Evolutionary conservation across 2,113 vertebrate genomes (phyloP).

Genomic region (Deroptyus accipitrinus): DNA sequence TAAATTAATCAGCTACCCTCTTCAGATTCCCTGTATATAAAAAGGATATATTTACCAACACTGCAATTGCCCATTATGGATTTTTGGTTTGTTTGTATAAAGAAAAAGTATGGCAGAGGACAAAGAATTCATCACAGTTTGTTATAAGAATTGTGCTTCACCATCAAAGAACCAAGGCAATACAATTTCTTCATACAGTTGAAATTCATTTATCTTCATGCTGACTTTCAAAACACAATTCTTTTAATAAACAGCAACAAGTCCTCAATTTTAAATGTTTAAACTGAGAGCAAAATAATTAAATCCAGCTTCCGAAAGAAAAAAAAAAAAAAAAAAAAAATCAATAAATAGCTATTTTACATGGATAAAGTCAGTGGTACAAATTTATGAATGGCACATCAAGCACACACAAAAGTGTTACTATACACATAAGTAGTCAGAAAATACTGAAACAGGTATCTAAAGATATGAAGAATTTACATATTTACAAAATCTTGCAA

Average conservation of each 20-base stretch:
- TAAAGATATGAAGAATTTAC: constrained; percentile 83
- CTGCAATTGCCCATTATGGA: constrained; percentile 58
- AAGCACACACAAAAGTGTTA: neutral
- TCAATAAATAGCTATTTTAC: constrained; percentile 86
- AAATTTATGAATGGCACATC: constrained; percentile 79
- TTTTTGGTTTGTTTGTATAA: constrained; percentile 77
- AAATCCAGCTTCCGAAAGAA: constrained; percentile 72
- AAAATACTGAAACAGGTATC: too few relatives aligned
- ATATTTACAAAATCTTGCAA: constrained; percentile 92
- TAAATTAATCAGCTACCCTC: constrained; percentile 64
- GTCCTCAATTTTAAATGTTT: constrained; percentile 70
- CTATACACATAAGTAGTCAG: too few relatives aligned
- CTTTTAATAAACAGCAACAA: constrained; percentile 80
- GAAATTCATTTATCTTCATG: constrained; percentile 41
- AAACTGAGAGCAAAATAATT: constrained; percentile 61
- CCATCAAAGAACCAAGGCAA: constrained; percentile 62
- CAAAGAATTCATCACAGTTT: constrained; percentile 78
- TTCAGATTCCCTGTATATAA: constrained; percentile 59
- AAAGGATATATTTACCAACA: constrained; percentile 61
- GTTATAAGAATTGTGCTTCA: constrained; percentile 79
- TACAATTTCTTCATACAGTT: constrained; percentile 47
- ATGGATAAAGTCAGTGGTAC: constrained; percentile 87
- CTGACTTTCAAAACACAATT: constrained; percentile 66
- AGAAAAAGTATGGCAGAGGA: constrained; percentile 45
- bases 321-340: constrained; percentile 8